phyloP scores from a whole-genome alignment of 2,888 invertebrate genomes.

The Agrenia bidenticulata region DNA sequence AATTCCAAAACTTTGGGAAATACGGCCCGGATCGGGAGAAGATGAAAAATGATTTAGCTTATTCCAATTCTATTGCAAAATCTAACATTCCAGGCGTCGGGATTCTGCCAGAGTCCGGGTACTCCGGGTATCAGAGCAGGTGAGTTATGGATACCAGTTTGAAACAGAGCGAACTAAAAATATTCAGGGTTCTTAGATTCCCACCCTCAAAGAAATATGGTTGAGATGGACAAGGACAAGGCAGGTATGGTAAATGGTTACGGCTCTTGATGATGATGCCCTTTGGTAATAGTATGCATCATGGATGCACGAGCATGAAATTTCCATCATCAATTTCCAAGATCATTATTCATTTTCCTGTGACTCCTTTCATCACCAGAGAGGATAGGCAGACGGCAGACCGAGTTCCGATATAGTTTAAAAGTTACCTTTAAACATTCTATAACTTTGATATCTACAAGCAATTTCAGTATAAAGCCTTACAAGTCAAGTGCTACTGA shows the following conservation, averaged over 20 bases:
- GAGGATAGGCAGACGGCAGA: neutral
- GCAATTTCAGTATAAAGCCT: neutral
- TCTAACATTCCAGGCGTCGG: neutral
- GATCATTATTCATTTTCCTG: conserved; percentile 15
- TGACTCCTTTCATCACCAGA: conserved; percentile 11
- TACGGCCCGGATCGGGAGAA: conserved; percentile 29
- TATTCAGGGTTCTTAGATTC: too few relatives aligned
- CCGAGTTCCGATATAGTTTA: too few relatives aligned
- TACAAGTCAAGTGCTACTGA: conserved; percentile 13
- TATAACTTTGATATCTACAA: too few relatives aligned
- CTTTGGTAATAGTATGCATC: neutral
- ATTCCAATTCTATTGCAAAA: conserved; percentile 7
- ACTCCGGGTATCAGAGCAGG: too few relatives aligned
- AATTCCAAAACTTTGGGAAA: conserved; percentile 1
- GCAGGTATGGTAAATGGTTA: neutral
- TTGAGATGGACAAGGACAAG: too few relatives aligned
- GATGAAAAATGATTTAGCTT: conserved; percentile 33
- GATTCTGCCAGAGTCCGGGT: conserved; percentile 1
- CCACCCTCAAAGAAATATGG: too few relatives aligned
- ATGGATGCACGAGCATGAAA: conserved; percentile 15
- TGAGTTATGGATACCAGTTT: neutral
- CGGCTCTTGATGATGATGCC: neutral
- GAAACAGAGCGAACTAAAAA: neutral
- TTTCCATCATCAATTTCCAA: conserved; percentile 17
- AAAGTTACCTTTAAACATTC: too few relatives aligned